These are phyloP conservation scores for Holothuria leucospilota DNA, from an alignment of 53 echinoderm and acorn worm genomes.

Conservation along the genomic window DNA sequence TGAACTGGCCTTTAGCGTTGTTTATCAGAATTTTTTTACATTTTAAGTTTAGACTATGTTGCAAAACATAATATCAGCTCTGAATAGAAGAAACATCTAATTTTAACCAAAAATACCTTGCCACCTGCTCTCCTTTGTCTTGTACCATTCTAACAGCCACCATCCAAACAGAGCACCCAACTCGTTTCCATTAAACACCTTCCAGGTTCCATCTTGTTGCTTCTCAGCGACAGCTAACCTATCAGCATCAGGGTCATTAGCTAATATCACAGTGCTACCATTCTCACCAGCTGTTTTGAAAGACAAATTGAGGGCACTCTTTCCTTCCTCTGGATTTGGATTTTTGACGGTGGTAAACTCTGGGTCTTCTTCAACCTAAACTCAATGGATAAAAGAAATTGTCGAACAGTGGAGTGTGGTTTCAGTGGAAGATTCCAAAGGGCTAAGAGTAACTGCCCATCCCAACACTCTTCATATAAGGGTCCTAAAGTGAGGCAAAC, in stretches of 20 bases:
- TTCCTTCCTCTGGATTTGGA: constrained; percentile 98
- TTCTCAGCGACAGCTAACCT: constrained; percentile 91
- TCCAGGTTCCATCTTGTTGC: constrained; percentile 80
- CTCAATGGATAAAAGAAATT: too few relatives aligned
- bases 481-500: too few relatives aligned
- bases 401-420: too few relatives aligned
- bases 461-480: too few relatives aligned
- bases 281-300: constrained; percentile 86
- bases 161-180: constrained; percentile 90
- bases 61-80: too few relatives aligned
- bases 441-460: too few relatives aligned
- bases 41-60: too few relatives aligned
- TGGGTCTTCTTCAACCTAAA: constrained; percentile 85
- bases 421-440: too few relatives aligned
- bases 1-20: too few relatives aligned
- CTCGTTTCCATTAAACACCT: constrained; percentile 95
- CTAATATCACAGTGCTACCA: constrained; percentile 85
- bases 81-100: background rate
- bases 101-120: constrained; percentile 24
- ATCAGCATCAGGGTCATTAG: constrained; percentile 98
- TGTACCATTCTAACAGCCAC: constrained; percentile 78
- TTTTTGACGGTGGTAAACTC: constrained; percentile 97
- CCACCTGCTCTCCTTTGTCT: constrained; percentile 39
- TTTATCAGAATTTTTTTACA: too few relatives aligned
- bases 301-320: constrained; percentile 90